phyloP scores from a whole-genome alignment of 2,888 invertebrate genomes.

The Epicampocera succincta region DNA sequence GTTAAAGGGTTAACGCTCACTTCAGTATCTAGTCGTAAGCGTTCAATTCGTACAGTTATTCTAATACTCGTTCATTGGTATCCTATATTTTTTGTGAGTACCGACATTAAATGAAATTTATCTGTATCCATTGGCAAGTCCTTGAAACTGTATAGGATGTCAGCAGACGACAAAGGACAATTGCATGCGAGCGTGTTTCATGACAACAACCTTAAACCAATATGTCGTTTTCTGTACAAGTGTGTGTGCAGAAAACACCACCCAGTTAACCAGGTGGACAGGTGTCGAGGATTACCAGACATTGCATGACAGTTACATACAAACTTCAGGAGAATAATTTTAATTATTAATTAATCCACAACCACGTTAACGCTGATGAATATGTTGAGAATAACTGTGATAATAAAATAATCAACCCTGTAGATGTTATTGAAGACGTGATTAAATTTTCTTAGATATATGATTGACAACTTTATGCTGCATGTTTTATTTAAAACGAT shows the following conservation, averaged over 20 bases:
- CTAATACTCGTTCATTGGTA: slow-evolving; percentile 8
- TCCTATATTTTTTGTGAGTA: slow-evolving; percentile 47
- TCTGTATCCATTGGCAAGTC: slow-evolving; percentile 43
- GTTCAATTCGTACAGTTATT: slow-evolving; percentile 21
- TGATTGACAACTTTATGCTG: too few relatives aligned
- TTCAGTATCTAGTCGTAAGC: background rate
- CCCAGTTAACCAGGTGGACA: too few relatives aligned
- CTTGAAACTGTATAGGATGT: slow-evolving; percentile 11
- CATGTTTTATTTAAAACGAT: too few relatives aligned
- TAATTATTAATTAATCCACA: too few relatives aligned
- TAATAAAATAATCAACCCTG: too few relatives aligned
- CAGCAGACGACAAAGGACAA: slow-evolving; percentile 3
- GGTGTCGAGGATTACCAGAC: too few relatives aligned
- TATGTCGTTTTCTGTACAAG: background rate
- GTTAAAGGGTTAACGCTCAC: slow-evolving; percentile 15
- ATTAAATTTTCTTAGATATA: too few relatives aligned
- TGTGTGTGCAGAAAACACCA: background rate
- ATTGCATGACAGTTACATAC: too few relatives aligned
- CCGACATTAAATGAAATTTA: slow-evolving; percentile 42
- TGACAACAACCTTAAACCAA: background rate
- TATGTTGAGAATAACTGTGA: too few relatives aligned
- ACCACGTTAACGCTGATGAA: too few relatives aligned
- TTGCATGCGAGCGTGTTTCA: slow-evolving; percentile 15
- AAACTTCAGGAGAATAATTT: too few relatives aligned
- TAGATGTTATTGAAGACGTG: too few relatives aligned